phyloP scores from a whole-genome alignment of 2,888 invertebrate species.

The Parasteatoda lunata region DNA sequence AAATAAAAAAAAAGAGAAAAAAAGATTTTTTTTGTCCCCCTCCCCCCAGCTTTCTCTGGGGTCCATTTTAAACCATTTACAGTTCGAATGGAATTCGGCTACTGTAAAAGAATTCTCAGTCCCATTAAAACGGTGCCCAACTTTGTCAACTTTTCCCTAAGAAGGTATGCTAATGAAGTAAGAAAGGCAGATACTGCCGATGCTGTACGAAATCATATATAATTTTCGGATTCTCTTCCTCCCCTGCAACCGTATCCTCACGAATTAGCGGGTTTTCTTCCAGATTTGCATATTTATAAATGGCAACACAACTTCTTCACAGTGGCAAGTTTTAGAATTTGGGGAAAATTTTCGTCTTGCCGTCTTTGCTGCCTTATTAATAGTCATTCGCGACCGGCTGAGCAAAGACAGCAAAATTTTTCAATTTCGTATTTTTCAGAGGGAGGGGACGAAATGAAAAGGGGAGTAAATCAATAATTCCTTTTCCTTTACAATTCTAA shows the following conservation, averaged over 20 bases:
- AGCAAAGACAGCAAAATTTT: slow-evolving; percentile 35
- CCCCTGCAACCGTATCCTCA: neutral
- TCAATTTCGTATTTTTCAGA: slow-evolving; percentile 48
- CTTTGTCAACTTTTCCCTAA: slow-evolving; percentile 57
- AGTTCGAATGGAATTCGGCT: neutral
- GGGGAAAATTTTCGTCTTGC: slow-evolving; percentile 14
- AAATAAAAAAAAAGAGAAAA: slow-evolving; percentile 8
- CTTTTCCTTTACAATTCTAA: neutral
- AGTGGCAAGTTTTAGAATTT: slow-evolving; percentile 34
- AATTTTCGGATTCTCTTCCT: slow-evolving; percentile 56
- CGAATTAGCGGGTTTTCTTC: slow-evolving; percentile 40
- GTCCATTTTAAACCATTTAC: slow-evolving; percentile 5
- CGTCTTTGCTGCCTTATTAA: slow-evolving; percentile 52
- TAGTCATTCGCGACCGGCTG: slow-evolving; percentile 45
- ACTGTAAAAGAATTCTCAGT: neutral
- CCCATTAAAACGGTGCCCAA: slow-evolving; percentile 20
- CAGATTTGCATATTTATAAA: slow-evolving; percentile 63
- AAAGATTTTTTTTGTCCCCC: neutral
- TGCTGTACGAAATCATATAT: slow-evolving; percentile 59
- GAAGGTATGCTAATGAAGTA: slow-evolving; percentile 57
- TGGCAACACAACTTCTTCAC: slow-evolving; percentile 13
- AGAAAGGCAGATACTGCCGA: slow-evolving; percentile 28
- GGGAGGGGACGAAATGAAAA: slow-evolving; percentile 4
- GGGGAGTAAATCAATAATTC: slow-evolving; percentile 20
- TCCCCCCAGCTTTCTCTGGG: slow-evolving; percentile 2